Base-by-base conservation (phyloP, 2,888 invertebrate species). In the Amaurobius ferox region DNA sequence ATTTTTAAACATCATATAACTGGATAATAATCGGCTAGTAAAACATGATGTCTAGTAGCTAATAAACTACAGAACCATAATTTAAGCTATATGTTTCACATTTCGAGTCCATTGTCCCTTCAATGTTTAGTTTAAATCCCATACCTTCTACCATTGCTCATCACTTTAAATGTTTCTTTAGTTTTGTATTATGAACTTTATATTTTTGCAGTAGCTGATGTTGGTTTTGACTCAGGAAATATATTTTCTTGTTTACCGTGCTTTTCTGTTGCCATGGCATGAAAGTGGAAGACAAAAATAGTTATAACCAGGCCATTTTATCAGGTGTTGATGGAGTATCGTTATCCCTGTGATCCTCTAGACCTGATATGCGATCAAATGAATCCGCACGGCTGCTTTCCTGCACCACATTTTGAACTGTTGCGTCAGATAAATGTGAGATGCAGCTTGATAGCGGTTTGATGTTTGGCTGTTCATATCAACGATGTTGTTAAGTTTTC, bases 391-490 rank as follows among this genome's bases (percentile, higher is more conserved):
- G 64, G 77, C 72, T 70, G 72, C 61, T 71, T 32, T 19, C 30
- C 16, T 55, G 23, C 55, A 23, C 23, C 55, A 55, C 55, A 55
- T 70, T 74, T 74, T 66, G 39, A 77, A 77, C 72, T 72, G 73
- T 40, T 5, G 35, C 35, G n/a, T 28, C 35, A 68, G 68, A 68
- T 55, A 40, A 72, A 64, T 67, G 55, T 44, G 29, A 48, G 19
- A 9, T 32, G 32, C 19, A 23, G 62, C 70, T 78, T 29, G 39
- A 29, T 39, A 19, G n/a, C 26, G 28, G 16, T 7, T 19, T 39
- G 5, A 85, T 64, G 61, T 72, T 68, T 55, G 66, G 77, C 77
- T 77, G 30, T 77, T 76, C 83, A 85, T 85, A 85, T 85, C 83
- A 85, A 77, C 70, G 72, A 66, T 62, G 67, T 44, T 48, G 71